Base-by-base conservation (phyloP, 2,113 vertebrate species). In the Lasiurus borealis region DNA sequence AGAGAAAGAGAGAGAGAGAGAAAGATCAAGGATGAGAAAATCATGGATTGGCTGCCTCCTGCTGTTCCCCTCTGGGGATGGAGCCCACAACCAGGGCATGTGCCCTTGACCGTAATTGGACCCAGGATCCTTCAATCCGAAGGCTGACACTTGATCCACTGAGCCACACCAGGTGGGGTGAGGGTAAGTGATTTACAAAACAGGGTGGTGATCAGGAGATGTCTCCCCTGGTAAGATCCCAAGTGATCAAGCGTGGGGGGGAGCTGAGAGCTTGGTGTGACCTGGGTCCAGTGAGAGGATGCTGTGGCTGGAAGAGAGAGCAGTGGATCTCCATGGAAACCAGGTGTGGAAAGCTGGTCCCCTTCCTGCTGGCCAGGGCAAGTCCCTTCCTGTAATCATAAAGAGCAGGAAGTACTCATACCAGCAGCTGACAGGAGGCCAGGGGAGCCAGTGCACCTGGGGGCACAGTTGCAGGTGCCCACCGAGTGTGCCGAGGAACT, bases 291-390 rank as follows among this genome's bases (percentile, higher is more conserved):
- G 25, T 6, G 44, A 69, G 36, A 69, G 76, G 85, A 64, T 27
- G 48, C 7, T 48, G 1, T 4, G 73, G 36, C 66, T 48, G 48
- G 34, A 44, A 40, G 8, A 71, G 59, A 16, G 31, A 76, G 72
- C 36, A 11, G n/a, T 36, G 23, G 21, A 46, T 85, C 81, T 64
- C 92, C 85, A 69, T 46, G 44, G 81, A 92, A 83, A 87, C 46
- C 15, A 54, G 81, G 34, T 21, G 1, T 12, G 4, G 7, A 27
- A 16, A 76, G 50, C 46, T 14, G 40, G 40, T 40, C 40, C 40
- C 40, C 40, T 40, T 40, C 40, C 40, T 40, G 40, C 40, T 40
- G 46, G 46, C 46, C 46, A 46, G 46, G 46, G 10, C 46, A 10
- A 46, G 46, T 10, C 46, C 46, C 46, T 6, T 8, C 7, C 8